Conservation (phyloP, 2,797 vertebrate genomes). For the Premnoplex brunnescens region DNA sequence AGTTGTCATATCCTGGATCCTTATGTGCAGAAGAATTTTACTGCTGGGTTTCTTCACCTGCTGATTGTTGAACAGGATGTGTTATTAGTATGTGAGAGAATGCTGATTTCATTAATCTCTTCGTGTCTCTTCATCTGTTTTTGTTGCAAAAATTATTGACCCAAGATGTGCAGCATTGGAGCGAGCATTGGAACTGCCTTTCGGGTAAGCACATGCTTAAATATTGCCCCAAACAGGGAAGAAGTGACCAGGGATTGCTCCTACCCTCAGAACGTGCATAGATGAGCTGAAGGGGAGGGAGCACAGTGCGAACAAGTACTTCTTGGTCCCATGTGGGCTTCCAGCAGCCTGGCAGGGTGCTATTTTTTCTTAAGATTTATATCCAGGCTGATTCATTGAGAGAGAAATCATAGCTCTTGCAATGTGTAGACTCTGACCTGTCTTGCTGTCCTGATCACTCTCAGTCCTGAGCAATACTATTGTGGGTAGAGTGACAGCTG, state of each 20-base stretch:
- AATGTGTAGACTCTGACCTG: neutral
- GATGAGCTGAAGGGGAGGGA: neutral
- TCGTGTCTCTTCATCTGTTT: neutral
- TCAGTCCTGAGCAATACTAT: neutral
- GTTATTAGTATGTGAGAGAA: neutral
- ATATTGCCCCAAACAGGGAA: neutral
- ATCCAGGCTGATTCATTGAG: neutral
- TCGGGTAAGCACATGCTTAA: neutral
- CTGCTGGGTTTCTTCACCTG: neutral
- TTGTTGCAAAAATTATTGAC: neutral
- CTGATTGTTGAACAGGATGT: neutral
- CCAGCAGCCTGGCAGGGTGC: neutral
- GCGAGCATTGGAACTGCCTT: neutral
- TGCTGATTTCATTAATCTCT: neutral
- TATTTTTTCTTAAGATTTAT: neutral
- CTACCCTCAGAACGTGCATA: neutral
- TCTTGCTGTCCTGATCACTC: neutral
- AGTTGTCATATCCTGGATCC: neutral
- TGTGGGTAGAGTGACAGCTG: neutral
- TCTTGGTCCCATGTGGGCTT: neutral
- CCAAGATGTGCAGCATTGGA: neutral
- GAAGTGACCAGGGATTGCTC: neutral
- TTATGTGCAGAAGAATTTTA: neutral
- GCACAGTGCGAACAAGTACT: neutral
- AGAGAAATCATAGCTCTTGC: neutral